Evolutionary conservation across 2,797 vertebrate genomes (phyloP).

Genomic region (Chiroxiphia lanceolata): DNA sequence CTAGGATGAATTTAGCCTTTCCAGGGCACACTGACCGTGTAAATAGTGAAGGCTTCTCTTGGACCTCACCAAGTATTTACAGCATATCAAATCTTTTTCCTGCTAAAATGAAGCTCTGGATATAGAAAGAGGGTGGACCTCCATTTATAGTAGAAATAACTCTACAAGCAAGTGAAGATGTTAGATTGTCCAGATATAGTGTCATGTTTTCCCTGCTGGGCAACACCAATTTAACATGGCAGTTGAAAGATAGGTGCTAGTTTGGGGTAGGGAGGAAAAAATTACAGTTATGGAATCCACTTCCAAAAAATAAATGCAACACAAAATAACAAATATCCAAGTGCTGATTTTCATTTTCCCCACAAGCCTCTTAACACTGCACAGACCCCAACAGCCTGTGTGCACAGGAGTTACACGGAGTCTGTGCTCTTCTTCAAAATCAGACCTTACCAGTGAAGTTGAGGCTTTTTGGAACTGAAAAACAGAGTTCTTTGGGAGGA

Average conservation of each 20-base stretch:
- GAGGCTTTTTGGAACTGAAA: not conserved
- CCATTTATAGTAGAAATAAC: not conserved
- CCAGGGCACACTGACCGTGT: not conserved
- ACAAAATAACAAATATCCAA: not conserved
- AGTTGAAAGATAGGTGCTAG: not conserved
- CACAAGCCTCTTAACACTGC: not conserved
- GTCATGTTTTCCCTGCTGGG: rapidly evolving
- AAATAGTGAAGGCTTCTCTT: not conserved
- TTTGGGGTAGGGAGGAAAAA: not conserved
- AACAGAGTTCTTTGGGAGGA: not conserved
- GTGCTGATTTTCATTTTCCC: not conserved
- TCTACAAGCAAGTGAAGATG: not conserved
- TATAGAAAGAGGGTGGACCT: not conserved
- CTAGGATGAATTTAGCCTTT: not conserved
- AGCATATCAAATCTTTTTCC: not conserved
- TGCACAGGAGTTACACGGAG: not conserved
- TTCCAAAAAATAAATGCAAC: not conserved
- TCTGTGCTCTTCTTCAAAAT: not conserved
- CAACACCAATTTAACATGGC: not conserved
- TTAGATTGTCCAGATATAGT: not conserved
- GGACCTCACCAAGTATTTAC: not conserved
- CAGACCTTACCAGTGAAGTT: not conserved
- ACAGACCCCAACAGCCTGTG: not conserved
- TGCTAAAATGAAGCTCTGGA: not conserved
- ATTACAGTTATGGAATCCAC: not conserved